Base-by-base conservation (phyloP, 2,113 vertebrate species). In the Pelusios castaneus region DNA sequence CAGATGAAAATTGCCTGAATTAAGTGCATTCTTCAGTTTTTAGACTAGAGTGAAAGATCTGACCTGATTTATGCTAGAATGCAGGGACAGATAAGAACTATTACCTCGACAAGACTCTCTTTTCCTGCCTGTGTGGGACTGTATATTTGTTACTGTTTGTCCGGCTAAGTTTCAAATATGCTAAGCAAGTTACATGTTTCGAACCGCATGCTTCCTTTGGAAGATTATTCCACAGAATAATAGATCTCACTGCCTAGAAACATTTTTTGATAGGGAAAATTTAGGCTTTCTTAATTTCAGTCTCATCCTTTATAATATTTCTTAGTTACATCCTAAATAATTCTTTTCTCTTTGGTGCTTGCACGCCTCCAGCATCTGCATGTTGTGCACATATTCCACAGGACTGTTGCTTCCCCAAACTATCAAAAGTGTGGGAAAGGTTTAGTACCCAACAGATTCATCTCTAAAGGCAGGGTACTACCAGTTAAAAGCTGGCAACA, bases 1-100 rank as follows among this genome's bases (percentile, higher is more conserved):
- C 95, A 95, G 97, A 97, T 97, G 96, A 97, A 97, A 97, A 95
- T 95, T 97, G 91, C 94, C 96, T 96, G 96, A 97, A 97, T 96
- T 97, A 97, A 97, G 96, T 97, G 91, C 96, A 96, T 97, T 97
- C 94, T 88, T 96, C 97, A 96, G 85, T 94, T 97, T 96, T 97
- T 92, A 97, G 96, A 91, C 92, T 89, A 94, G 93, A 97, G 96
- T 96, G 92, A 97, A 97, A 95, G 89, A 96, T 92, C 87, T 97
- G 97, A 97, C 97, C 97, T 97, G 96, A 97, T 96, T 97, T 97
- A 95, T 97, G 94, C 95, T 95, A 89, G 92, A 97, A 89, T 91
- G 93, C 90, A 94, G 95, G 95, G 92, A 93, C 91, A 97, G 96
- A 97, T 96, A 97, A 97, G 94, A 97, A 95, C 91, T 94, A 95